Evolutionary conservation across 2,888 invertebrate species (phyloP).

Genomic region (Lycocerus yunnanus): DNA sequence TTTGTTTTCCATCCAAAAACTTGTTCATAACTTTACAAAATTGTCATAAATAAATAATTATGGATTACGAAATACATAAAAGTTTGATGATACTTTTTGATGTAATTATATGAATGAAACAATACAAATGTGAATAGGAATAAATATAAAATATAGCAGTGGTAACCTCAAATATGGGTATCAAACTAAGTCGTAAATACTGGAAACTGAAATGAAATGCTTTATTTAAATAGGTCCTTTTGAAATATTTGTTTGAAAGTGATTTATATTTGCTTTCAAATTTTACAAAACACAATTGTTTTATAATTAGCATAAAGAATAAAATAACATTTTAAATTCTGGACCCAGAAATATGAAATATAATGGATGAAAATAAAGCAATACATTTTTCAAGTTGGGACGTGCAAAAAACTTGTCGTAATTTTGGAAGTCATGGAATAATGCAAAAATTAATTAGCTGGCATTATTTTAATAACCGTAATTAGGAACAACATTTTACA

Average conservation of each 20-base stretch:
- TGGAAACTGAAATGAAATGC: conserved; percentile 13
- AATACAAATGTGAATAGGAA: conserved; percentile 11
- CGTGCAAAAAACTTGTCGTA: background rate
- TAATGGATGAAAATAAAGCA: background rate
- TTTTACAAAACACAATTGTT: conserved; percentile 1
- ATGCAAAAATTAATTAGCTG: background rate
- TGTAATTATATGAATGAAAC: conserved; percentile 7
- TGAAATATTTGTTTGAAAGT: conserved; percentile 18
- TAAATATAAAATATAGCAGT: conserved; percentile 11
- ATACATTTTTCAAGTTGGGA: background rate
- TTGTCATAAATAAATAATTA: background rate
- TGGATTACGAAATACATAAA: background rate
- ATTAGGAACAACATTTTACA: background rate
- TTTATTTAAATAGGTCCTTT: conserved; percentile 16
- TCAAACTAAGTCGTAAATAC: conserved; percentile 16
- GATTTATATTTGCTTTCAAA: conserved; percentile 13
- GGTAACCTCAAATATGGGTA: conserved; percentile 15
- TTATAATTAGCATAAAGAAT: background rate
- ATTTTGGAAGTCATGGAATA: background rate
- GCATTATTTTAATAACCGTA: conserved; percentile 7
- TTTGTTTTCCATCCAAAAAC: background rate
- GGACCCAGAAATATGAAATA: background rate
- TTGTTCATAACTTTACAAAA: background rate
- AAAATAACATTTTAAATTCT: background rate
- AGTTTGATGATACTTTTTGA: background rate